A percentile compares a stretch with the other conserved stretches of the same genome.
Evolutionary conservation across 2,797 vertebrate species (phyloP).

Genomic region (Cryptoblepharus egeriae): DNA sequence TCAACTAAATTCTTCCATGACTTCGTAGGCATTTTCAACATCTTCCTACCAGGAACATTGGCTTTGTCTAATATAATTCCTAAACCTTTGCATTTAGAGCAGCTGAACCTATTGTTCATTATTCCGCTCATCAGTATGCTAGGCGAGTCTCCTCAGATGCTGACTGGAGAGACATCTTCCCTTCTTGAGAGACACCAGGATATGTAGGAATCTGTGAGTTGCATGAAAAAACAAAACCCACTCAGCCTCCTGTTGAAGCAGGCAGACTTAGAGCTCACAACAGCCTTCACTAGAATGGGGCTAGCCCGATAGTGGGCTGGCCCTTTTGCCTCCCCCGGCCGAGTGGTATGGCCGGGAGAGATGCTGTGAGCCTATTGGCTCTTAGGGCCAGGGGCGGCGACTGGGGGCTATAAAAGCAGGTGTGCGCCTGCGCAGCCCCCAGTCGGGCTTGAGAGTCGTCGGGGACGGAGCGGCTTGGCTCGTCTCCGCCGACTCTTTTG

Average conservation of each 20-base stretch:
- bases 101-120: background rate
- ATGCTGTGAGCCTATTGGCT: no score
- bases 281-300: background rate
- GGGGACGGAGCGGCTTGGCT: no score
- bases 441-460: no score
- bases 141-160: background rate
- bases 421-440: no score
- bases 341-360: no score
- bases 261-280: background rate
- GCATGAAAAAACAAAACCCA: background rate
- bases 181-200: background rate
- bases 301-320: no score
- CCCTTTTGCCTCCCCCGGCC: no score
- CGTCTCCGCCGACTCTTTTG: no score
- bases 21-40: background rate
- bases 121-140: constrained; percentile 3
- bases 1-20: background rate
- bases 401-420: no score
- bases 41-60: background rate
- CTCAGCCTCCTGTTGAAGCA: background rate
- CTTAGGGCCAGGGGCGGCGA: no score
- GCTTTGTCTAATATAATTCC: background rate
- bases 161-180: constrained; percentile 3
- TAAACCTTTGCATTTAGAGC: background rate
- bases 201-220: background rate